Conservation (phyloP, 2,113 vertebrate genomes). For the Pleuronectes platessa region DNA sequence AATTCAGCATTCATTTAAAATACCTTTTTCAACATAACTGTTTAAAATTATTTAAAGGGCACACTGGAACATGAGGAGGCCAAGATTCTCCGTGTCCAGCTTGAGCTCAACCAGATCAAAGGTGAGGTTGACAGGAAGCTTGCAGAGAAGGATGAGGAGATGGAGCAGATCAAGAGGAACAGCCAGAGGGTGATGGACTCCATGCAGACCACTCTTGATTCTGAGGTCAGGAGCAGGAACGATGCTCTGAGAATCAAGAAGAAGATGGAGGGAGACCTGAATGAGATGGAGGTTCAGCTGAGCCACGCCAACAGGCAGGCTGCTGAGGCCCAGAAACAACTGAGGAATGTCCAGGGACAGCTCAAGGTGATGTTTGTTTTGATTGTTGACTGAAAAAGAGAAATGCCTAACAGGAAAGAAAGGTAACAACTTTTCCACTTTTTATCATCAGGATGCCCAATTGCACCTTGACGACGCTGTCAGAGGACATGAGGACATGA, state of each 20-base stretch:
- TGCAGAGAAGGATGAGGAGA: constrained; percentile 90
- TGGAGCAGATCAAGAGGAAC: constrained; percentile 88
- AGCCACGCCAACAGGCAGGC: constrained; percentile 83
- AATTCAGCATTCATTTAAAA: not conserved
- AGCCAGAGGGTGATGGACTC: constrained; percentile 85
- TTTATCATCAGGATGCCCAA: constrained; percentile 84
- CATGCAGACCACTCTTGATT: constrained; percentile 87
- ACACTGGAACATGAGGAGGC: constrained; percentile 10
- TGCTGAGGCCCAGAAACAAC: constrained; percentile 83
- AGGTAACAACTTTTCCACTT: not conserved
- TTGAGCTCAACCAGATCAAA: constrained; percentile 75
- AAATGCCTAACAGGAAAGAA: not conserved
- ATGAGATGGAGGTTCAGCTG: constrained; percentile 82
- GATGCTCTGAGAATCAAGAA: constrained; percentile 82
- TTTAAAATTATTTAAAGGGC: not conserved
- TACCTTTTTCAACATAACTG: not conserved
- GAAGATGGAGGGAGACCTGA: constrained; percentile 83
- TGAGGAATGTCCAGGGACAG: constrained; percentile 79
- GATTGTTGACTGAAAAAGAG: accelerated
- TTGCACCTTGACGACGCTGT: constrained; percentile 89
- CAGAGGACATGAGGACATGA: constrained; percentile 87
- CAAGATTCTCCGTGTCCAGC: constrained; percentile 14
- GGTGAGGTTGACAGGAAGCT: constrained; percentile 88
- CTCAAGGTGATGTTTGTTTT: constrained; percentile 73
- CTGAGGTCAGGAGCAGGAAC: constrained; percentile 84